Evolutionary conservation across 2,113 vertebrate genomes (phyloP), one percentile per base, ranked within the genome.

Genomic region (Struthidea cinerea): DNA sequence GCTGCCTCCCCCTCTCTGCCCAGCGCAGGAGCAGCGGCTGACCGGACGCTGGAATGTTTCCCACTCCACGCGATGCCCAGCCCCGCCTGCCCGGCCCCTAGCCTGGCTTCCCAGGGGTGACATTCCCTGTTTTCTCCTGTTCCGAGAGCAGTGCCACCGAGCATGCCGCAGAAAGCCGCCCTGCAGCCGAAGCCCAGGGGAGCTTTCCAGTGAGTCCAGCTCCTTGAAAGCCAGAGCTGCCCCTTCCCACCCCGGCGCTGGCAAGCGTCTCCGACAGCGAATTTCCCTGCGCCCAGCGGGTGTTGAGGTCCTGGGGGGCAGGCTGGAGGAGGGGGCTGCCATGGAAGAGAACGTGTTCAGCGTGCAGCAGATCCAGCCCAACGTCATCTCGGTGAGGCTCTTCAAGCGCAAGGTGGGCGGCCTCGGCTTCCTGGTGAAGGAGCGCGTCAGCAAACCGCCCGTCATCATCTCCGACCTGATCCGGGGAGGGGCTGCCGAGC

Each of bases 351-450:
- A 98, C 26, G 98, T 97, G 96, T 98, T 99, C 61, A 98, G 98
- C 3, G 99, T 99, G 87, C 99, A 99, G 97, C 99, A 99, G 95
- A 99, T 99, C 95, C 99, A 99, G 92, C 99, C 99, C 94, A 99
- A 99, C 64, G 99, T 99, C 98, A 99, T 99, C 97, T 99, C 99
- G 0, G 99, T 99, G 74, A 99, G 99, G 74, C 99, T 99, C 74
- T 99, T 99, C 97, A 99, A 99, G 94, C 98, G 99, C 94, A 99
- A 99, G 93, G 98, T 99, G 33, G 99, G 99, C 7, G 99, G 99
- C 55, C 98, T 99, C 92, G 99, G 99, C 32, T 99, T 99, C 84
- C 97, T 99, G 95, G 99, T 99, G 93, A 99, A 99, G 97, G 99
- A 99, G 91, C 98, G 99, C 21, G 97, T 99, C 78, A 99, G 97